These are phyloP conservation scores for Gryllus bimaculatus DNA, from an alignment of 1,140 invertebrate genomes.

Conservation along the genomic window DNA sequence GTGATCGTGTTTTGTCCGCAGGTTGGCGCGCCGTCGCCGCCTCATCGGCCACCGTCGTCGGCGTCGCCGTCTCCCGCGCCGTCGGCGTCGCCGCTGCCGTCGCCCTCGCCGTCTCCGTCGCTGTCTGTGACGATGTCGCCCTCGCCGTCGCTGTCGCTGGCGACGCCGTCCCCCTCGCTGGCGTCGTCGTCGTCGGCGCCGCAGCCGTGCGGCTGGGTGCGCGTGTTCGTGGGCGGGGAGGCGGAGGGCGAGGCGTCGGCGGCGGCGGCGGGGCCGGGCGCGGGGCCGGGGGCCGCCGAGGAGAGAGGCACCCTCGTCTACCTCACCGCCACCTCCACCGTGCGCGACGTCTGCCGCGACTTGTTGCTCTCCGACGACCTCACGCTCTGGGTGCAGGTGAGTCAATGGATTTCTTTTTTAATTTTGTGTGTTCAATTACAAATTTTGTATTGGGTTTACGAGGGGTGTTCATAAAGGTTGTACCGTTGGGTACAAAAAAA, in stretches of 20 bases:
- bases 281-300: neutral
- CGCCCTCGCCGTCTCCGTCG: no score
- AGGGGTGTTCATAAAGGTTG: no score
- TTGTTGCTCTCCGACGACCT: slow-evolving; percentile 46
- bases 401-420: neutral
- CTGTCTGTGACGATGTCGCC: no score
- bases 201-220: slow-evolving; percentile 17
- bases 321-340: slow-evolving; percentile 46
- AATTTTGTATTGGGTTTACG: no score
- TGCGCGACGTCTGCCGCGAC: slow-evolving; percentile 48
- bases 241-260: neutral
- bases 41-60: neutral
- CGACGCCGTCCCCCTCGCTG: neutral
- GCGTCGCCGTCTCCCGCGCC: no score
- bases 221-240: slow-evolving; percentile 16
- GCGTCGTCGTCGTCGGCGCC: neutral
- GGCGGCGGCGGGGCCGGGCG: neutral
- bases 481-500: no score
- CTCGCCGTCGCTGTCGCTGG: neutral
- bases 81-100: no score
- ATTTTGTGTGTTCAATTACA: no score
- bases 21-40: no score
- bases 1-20: no score
- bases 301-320: slow-evolving; percentile 43
- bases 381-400: slow-evolving; percentile 51